Evolutionary conservation across 2,888 invertebrate genomes (phyloP).

Genomic region (Eilema sororculum): DNA sequence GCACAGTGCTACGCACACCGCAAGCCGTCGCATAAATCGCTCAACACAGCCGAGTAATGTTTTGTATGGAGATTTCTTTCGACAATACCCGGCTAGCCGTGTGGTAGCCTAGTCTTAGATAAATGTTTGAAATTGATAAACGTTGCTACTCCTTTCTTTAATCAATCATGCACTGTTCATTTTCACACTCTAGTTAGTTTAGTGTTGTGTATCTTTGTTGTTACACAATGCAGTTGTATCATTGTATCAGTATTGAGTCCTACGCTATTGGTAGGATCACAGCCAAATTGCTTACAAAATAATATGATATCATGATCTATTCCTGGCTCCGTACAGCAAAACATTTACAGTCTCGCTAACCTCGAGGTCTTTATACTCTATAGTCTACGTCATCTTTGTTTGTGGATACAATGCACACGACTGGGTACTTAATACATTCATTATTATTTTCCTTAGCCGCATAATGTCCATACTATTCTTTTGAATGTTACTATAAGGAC

Average conservation of each 20-base stretch:
- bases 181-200: conserved; percentile 37
- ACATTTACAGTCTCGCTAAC: conserved; percentile 67
- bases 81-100: conserved; percentile 74
- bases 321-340: conserved; percentile 68
- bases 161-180: conserved; percentile 40
- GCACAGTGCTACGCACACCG: conserved; percentile 71
- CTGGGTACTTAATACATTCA: conserved; percentile 65
- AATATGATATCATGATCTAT: conserved; percentile 82
- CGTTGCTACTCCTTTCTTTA: conserved; percentile 57
- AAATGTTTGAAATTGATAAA: conserved; percentile 83
- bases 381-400: conserved; percentile 64
- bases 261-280: conserved; percentile 58
- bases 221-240: conserved; percentile 29
- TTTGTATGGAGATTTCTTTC: conserved; percentile 88
- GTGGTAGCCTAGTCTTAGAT: conserved; percentile 83
- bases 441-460: conserved; percentile 62
- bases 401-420: conserved; percentile 60
- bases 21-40: conserved; percentile 83
- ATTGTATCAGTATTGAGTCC: conserved; percentile 45
- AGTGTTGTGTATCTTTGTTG: conserved; percentile 13
- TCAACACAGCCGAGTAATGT: conserved; percentile 84
- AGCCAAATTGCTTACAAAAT: conserved; percentile 68
- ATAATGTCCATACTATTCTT: conserved; percentile 62
- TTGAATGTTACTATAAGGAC: conserved; percentile 69
- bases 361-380: conserved; percentile 73